phyloP scores from a whole-genome alignment of 2,797 vertebrate species.

The Cyclopterus lumpus region DNA sequence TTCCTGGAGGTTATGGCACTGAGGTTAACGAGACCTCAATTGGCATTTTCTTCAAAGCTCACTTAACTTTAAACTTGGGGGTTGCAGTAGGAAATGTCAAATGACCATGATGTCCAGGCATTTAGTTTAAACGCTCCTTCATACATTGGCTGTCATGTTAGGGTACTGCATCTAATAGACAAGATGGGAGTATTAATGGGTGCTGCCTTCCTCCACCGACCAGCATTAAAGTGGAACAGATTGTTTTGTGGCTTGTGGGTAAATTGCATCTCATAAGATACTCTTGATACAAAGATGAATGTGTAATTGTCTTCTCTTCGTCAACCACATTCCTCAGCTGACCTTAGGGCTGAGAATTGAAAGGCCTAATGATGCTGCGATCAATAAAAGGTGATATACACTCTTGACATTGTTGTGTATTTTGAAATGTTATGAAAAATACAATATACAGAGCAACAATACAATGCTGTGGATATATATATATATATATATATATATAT shows the following conservation, averaged over 20 bases:
- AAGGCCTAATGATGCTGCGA: slow-evolving; percentile 1
- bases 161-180: slow-evolving; percentile 32
- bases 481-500: slow-evolving; percentile 6
- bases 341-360: slow-evolving; percentile 3
- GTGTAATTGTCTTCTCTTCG: slow-evolving; percentile 14
- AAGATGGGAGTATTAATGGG: slow-evolving; percentile 43
- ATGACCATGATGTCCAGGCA: slow-evolving; percentile 73
- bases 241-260: slow-evolving; percentile 34
- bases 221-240: slow-evolving; percentile 29
- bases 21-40: slow-evolving; percentile 75
- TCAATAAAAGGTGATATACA: slow-evolving; percentile 62
- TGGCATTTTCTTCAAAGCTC: slow-evolving; percentile 74
- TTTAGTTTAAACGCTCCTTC: slow-evolving; percentile 61
- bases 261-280: slow-evolving; percentile 48
- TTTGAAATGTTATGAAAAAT: slow-evolving; percentile 84
- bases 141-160: slow-evolving; percentile 39
- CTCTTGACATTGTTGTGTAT: slow-evolving; percentile 74
- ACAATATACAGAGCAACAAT: slow-evolving; percentile 82
- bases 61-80: slow-evolving; percentile 63
- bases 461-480: slow-evolving; percentile 78
- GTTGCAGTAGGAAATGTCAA: slow-evolving; percentile 75
- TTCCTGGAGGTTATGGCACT: slow-evolving; percentile 43
- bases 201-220: slow-evolving; percentile 15
- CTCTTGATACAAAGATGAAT: slow-evolving; percentile 29
- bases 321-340: slow-evolving; percentile 8